Evolutionary conservation across 2,888 invertebrate species (phyloP).

Genomic region (Amblyjoppa fuscipennis): DNA sequence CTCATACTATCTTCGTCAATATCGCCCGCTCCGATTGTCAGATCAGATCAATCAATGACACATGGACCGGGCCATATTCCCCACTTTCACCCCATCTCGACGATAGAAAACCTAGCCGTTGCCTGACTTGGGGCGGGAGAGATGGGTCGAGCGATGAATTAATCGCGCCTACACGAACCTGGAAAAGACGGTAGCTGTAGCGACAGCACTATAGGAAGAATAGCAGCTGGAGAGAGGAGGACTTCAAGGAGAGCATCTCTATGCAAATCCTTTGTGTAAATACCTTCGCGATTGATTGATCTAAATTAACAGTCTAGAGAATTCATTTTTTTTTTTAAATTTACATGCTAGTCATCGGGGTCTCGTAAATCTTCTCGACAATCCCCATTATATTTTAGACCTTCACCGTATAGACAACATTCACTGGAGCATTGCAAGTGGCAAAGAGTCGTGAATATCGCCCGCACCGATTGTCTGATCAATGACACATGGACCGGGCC

Average conservation of each 20-base stretch:
- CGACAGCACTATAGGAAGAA: constrained; percentile 61
- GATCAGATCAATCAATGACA: too few species aligned
- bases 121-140: background rate
- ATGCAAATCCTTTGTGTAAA: background rate
- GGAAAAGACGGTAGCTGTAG: constrained; percentile 64
- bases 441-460: background rate
- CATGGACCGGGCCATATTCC: too few species aligned
- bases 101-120: too few species aligned
- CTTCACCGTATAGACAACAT: background rate
- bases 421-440: constrained; percentile 17
- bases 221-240: constrained; percentile 51
- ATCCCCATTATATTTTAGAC: constrained; percentile 30
- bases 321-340: constrained; percentile 16
- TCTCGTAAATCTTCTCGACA: constrained; percentile 55
- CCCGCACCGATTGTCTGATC: too few species aligned
- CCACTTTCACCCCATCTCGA: too few species aligned
- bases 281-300: constrained; percentile 13
- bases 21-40: too few species aligned
- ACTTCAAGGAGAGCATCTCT: constrained; percentile 61
- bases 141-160: background rate
- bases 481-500: too few species aligned
- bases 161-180: constrained; percentile 54
- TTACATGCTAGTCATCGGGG: constrained; percentile 52
- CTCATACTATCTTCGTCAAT: too few species aligned
- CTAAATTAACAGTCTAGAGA: background rate